Conservation (phyloP, 2,797 vertebrate species). For the Poecile montanus region DNA sequence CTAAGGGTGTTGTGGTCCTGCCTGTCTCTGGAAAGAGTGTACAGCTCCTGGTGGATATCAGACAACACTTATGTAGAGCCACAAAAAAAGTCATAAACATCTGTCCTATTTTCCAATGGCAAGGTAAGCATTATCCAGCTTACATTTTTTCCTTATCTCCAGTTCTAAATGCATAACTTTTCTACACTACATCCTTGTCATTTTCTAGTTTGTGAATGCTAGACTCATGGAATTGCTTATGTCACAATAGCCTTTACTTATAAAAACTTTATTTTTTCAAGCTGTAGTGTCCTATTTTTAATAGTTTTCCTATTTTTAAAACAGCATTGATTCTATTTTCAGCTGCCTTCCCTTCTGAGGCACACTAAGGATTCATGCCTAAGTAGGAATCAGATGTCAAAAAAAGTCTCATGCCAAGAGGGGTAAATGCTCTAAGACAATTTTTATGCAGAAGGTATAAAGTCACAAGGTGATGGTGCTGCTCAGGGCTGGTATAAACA, state of each 20-base stretch:
- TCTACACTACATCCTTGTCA: not conserved
- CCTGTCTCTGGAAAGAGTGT: not conserved
- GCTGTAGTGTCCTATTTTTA: not conserved
- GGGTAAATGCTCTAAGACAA: not conserved
- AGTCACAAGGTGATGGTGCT: not conserved
- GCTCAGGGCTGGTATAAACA: not conserved
- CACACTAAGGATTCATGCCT: not conserved
- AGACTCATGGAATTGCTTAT: not conserved
- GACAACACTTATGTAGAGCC: rapidly evolving
- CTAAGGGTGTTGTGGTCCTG: not conserved
- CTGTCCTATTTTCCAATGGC: not conserved
- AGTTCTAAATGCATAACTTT: not conserved
- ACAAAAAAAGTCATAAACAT: not conserved
- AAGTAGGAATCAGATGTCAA: not conserved
- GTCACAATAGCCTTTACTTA: not conserved
- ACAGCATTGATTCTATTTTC: not conserved
- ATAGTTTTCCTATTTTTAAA: not conserved
- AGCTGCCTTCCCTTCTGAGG: not conserved
- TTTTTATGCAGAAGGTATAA: not conserved
- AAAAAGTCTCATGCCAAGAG: not conserved
- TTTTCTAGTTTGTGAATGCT: not conserved
- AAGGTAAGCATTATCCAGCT: not conserved
- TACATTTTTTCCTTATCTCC: not conserved
- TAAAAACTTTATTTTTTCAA: not conserved
- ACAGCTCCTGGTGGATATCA: not conserved